Base-by-base conservation (phyloP, 2,113 vertebrate species). In the Collichthys lucidus region DNA sequence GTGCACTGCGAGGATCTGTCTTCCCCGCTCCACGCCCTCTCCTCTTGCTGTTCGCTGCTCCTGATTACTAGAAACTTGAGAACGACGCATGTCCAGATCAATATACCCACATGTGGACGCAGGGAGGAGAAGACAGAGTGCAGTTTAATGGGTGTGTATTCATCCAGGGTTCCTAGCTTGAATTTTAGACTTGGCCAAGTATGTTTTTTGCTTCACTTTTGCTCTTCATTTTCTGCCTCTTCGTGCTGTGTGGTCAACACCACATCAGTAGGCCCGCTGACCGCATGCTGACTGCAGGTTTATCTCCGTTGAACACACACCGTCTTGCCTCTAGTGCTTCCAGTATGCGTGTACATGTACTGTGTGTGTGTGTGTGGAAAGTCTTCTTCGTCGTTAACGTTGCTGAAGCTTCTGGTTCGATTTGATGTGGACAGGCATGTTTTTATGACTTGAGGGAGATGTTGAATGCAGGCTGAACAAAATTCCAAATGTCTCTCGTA, bases 281-380 rank as follows among this genome's bases (percentile, higher is more conserved):
- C 87, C 80, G 62, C 88, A 89, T 79, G 88, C 86, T 84, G 87
- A 47, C 75, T 74, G 68, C 74, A 80, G 79, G 83, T 93, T 92
- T 91, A 91, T 92, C 88, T 92, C 80, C 6, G 56, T 73, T 74
- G 75, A 82, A 20, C 87, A 92, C 88, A 84, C 80, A 73, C 84
- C 42, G 57, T 62, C 73, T 82, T 65, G 62, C 82, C 84, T 78
- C 57, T 11, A 20, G 77, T 50, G 52, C 60, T 70, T 70, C 62
- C 74, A 67, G 52, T 76, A 55, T 31, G 66, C 44, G 15, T 63
- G 59, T 57, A 52, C 31, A 11, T 19, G 22, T 26, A 15, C 26
- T 16, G 50, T 40, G 29, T 47, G 31, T 24, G 19, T 2, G 7
- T 11, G 10, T 40, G 35, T 12, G n/a, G n/a, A 24, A 24, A 56